Evolutionary conservation across 2,113 vertebrate genomes (phyloP).

Genomic region (Donacobius atricapilla): DNA sequence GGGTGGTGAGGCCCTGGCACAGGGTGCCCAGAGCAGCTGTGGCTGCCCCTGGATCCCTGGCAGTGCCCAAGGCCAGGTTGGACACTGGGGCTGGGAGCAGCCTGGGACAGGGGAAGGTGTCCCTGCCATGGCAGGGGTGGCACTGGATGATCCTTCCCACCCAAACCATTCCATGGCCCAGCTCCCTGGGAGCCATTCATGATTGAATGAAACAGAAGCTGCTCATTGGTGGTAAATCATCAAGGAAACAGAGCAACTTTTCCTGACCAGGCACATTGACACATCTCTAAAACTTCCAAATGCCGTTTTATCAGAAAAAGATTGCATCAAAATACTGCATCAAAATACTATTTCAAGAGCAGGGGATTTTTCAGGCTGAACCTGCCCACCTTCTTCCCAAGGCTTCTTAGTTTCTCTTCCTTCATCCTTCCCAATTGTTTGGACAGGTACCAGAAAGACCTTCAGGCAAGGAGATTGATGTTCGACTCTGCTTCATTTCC

Average conservation of each 20-base stretch:
- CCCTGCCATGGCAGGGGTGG: background rate
- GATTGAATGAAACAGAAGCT: background rate
- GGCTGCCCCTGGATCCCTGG: background rate
- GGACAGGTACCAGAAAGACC: background rate
- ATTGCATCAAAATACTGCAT: background rate
- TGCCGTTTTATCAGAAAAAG: background rate
- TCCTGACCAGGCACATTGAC: background rate
- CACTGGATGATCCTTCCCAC: fast-evolving
- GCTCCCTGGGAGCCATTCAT: background rate
- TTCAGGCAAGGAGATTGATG: background rate
- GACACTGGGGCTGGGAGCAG: background rate
- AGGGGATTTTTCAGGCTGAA: background rate
- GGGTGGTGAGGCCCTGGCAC: fast-evolving
- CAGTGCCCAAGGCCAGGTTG: background rate
- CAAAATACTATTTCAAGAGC: background rate
- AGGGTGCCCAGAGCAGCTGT: background rate
- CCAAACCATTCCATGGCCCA: background rate
- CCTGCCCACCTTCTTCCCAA: background rate
- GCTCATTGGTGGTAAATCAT: background rate
- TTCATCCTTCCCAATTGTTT: background rate
- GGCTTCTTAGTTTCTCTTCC: background rate
- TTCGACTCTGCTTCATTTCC: fast-evolving
- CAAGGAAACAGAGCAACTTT: background rate
- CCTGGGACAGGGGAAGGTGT: background rate
- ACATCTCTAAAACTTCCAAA: background rate